Evolutionary conservation across 30 jellyfish, hydroid and myxozoan genomes (phyloP).

Genomic region (Calvadosia cruxmelitensis): DNA sequence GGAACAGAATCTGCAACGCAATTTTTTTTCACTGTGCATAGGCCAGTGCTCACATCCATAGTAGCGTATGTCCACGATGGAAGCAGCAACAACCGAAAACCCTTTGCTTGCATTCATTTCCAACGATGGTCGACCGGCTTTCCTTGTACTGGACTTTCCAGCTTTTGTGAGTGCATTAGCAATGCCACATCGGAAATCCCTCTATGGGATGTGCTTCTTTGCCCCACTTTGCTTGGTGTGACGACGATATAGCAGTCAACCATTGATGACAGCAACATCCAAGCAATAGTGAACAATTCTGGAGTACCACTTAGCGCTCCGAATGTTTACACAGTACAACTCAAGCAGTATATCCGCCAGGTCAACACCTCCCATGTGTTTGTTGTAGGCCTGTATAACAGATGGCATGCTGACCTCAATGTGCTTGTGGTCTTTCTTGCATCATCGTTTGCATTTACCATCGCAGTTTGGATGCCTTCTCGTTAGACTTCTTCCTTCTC

Average conservation of each 20-base stretch:
- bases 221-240: constrained; percentile 10
- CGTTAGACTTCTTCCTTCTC: too few species aligned
- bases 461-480: too few species aligned
- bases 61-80: constrained; percentile 6
- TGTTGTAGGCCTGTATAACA: constrained; percentile 14
- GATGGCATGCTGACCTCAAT: constrained; percentile 21
- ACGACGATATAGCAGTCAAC: constrained; percentile 18
- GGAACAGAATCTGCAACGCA: constrained; percentile 7
- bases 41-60: constrained; percentile 21
- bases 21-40: constrained; percentile 1
- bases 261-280: constrained; percentile 14
- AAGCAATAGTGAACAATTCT: constrained; percentile 18
- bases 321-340: constrained; percentile 10
- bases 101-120: not conserved
- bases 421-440: not conserved
- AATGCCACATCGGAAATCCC: not conserved
- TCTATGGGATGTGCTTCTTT: too few species aligned
- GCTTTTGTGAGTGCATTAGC: constrained; percentile 12
- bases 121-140: constrained; percentile 4
- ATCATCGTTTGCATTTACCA: constrained; percentile 13
- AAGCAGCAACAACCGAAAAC: not conserved
- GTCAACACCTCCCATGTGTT: constrained; percentile 37
- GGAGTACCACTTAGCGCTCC: constrained; percentile 12
- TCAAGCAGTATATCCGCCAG: constrained; percentile 17
- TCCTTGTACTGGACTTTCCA: not conserved